Conservation (phyloP, 2,888 invertebrate species). For the Corbicula japonica region DNA sequence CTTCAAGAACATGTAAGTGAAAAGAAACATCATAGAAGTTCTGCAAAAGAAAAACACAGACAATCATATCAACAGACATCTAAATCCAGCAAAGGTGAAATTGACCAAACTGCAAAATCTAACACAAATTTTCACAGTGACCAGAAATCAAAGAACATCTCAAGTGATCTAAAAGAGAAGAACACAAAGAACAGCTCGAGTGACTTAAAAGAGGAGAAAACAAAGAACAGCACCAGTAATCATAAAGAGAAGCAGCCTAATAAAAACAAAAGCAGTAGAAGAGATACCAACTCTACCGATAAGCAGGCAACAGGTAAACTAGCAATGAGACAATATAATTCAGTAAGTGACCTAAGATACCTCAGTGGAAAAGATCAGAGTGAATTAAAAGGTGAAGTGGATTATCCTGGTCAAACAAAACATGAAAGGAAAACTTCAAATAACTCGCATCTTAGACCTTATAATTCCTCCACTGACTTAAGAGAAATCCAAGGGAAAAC, state of each 20-base stretch:
- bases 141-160: neutral
- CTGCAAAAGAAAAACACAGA: neutral
- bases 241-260: too few relatives aligned
- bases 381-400: neutral
- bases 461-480: conserved; percentile 31
- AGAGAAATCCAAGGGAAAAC: conserved; percentile 10
- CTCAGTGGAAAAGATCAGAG: neutral
- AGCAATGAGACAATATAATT: conserved; percentile 25
- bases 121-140: neutral
- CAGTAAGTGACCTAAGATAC: conserved; percentile 11
- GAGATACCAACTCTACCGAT: too few relatives aligned
- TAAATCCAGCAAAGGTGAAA: neutral
- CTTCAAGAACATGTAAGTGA: neutral
- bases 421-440: neutral
- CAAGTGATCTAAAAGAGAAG: neutral
- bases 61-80: too few relatives aligned
- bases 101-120: neutral
- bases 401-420: neutral
- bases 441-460: conserved; percentile 1
- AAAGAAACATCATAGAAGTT: neutral
- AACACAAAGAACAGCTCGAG: too few relatives aligned
- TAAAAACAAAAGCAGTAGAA: too few relatives aligned
- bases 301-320: too few relatives aligned
- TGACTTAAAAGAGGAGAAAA: too few relatives aligned
- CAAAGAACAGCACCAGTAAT: too few relatives aligned